Evolutionary conservation across 2,113 vertebrate genomes (phyloP).

Genomic region (Ahaetulla prasina): DNA sequence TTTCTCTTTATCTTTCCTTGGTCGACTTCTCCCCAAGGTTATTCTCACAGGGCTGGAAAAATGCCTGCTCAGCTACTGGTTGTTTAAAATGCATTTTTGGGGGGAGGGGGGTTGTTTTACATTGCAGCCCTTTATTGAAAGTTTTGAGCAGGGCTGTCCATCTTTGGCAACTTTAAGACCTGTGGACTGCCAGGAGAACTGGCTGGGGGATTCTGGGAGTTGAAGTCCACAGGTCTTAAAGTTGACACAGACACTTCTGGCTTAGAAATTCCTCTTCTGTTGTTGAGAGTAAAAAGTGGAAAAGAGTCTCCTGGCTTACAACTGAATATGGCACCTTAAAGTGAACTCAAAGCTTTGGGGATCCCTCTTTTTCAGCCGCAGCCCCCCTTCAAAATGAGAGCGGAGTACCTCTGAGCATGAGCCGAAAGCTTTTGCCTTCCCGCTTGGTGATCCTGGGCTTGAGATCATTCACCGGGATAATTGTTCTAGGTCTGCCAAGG

Average conservation of each 20-base stretch:
- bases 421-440: neutral
- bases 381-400: neutral
- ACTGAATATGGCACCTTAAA: neutral
- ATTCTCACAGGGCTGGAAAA: no score
- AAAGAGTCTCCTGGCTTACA: neutral
- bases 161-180: no score
- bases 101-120: neutral
- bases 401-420: neutral
- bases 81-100: neutral
- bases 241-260: neutral
- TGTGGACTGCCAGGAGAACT: no score
- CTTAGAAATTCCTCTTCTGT: neutral
- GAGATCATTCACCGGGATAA: neutral
- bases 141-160: no score
- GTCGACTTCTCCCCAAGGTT: no score
- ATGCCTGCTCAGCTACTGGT: neutral
- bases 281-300: neutral
- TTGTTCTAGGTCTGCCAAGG: neutral
- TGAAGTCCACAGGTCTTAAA: neutral
- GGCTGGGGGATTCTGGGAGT: no score
- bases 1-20: neutral
- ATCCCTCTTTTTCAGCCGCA: neutral
- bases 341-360: neutral
- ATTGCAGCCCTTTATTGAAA: neutral
- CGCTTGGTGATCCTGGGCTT: neutral